Percentiles rank a stretch among this genome's conserved stretches.
These are phyloP conservation scores for Crossocerus cetratus DNA, from an alignment of 2,888 invertebrate species.

Conservation along the genomic window DNA sequence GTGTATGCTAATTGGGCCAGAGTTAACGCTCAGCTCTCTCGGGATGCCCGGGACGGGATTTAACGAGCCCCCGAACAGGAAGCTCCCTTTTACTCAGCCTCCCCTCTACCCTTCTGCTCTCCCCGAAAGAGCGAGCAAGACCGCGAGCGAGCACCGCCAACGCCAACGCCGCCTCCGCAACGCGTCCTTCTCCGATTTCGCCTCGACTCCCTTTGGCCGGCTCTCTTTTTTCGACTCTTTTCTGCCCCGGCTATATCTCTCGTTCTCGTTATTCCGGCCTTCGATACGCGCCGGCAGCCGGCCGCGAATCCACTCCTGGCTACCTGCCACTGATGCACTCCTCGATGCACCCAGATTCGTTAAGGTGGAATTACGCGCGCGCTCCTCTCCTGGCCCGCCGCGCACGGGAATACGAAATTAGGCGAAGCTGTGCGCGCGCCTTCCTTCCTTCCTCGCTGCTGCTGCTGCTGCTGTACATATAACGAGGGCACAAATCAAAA, in stretches of 20 bases:
- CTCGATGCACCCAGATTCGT: constrained; percentile 60
- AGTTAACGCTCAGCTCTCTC: constrained; percentile 66
- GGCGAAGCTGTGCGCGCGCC: constrained; percentile 40
- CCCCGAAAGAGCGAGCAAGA: no score
- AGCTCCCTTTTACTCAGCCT: constrained; percentile 52
- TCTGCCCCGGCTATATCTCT: constrained; percentile 12
- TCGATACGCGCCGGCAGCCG: constrained; percentile 3
- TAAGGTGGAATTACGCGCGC: constrained; percentile 63
- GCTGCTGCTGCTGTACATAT: no score
- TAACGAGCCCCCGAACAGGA: constrained; percentile 73
- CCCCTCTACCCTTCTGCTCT: background rate
- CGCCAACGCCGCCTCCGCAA: constrained; percentile 18
- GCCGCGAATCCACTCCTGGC: constrained; percentile 10
- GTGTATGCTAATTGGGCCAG: constrained; percentile 76
- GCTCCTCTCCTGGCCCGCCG: constrained; percentile 53
- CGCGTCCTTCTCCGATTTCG: constrained; percentile 30
- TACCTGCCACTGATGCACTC: background rate
- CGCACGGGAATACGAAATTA: constrained; percentile 63
- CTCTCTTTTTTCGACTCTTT: constrained; percentile 23
- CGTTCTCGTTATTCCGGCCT: constrained; percentile 8
- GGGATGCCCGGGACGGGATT: constrained; percentile 67
- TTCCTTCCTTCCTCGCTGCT: constrained; percentile 38
- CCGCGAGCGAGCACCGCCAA: no score
- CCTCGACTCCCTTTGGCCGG: background rate
- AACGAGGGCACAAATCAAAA: constrained; percentile 73